Evolutionary conservation across 2,888 invertebrate genomes (phyloP), one percentile per base, ranked within the genome.

Genomic region (Melieria crassipennis): DNA sequence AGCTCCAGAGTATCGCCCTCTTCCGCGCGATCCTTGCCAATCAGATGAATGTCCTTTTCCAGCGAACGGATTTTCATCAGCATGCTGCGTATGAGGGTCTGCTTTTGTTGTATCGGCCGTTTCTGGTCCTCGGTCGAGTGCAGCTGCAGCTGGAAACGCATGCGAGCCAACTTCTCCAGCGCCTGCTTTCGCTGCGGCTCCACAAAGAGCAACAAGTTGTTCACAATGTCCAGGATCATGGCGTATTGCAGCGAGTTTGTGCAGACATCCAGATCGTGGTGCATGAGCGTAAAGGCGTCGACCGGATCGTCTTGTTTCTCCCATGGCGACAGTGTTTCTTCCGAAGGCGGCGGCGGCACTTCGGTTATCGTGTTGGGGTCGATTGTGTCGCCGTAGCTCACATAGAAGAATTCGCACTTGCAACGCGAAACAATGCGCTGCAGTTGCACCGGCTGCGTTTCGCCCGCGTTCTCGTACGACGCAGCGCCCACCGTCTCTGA

Each of bases 331-430:
- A 91, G 88, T 2, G 90, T 89, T 76, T 92, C 92, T 80, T 92
- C 92, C 0, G 89, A 89, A 5, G 93, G 93, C 0, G 92, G 92
- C 4, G 92, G 91, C 9, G 93, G 93, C 9, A 92, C 90, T 79
- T 91, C 90, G 57, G 90, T 89, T 1, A 92, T 85, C 5, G 88
- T 88, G 65, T 82, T 85, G 0, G 87, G 87, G 79, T 87, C 87
- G 45, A 87, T 84, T 67, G 92, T 93, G 82, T 96, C 95, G 65
- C 97, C 97, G 84, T 96, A 98, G 74, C 94, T 84, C 66, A 95
- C 96, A 86, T 97, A 99, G 88, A 97, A 98, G 88, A 99, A 97
- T 88, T 99, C 98, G 88, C 99, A 99, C 83, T 95, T 95, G 88
- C 99, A 99, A 3, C 98, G 90, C 0, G 98, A 98, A 11, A 99